Base-by-base conservation (phyloP, 2,888 invertebrate species). In the Perizoma affinitatum region DNA sequence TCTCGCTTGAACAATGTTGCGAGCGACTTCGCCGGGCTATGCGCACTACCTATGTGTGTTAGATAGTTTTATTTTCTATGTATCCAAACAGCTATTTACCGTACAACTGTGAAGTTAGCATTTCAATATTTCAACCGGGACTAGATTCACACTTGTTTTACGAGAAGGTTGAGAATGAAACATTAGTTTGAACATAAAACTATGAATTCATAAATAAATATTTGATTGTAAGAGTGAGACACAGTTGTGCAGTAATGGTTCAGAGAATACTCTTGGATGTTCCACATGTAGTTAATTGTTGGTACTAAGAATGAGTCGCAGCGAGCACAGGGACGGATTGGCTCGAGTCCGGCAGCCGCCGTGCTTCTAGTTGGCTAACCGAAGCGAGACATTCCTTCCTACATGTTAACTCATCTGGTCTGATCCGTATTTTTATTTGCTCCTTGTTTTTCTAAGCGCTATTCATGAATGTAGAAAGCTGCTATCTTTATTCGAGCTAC, bases 311-410 rank as follows among this genome's bases (percentile, higher is more conserved):
- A 72, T 76, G 78, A 82, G 81, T 82, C 83, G 82, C 85, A 78
- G 83, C 79, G 76, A 79, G 83, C 84, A 80, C 87, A 79, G 78
- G 83, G 85, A 77, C 79, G 82, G 85, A 77, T 78, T 79, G 82
- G 81, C 78, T 82, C 78, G 78, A 77, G 78, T 75, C 75, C 80
- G 83, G 80, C 81, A 77, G 78, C 80, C 82, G 84, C 87, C 82
- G 92, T 91, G 92, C 92, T 91, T 92, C 92, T 93, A 92, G 92
- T 91, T 87, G 91, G 90, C 91, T 89, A 76, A 82, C 79, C 80
- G 80, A 80, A 73, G 82, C 81, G 79, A 75, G 69, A 72, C 65
- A 70, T 68, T 76, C 69, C 63, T 67, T 78, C 71, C 66, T 70
- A 74, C 76, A 78, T 78, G 70, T 75, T 72, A 75, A 76, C 80